Conservation (phyloP, 2,797 vertebrate species). For the Acropternis orthonyx region DNA sequence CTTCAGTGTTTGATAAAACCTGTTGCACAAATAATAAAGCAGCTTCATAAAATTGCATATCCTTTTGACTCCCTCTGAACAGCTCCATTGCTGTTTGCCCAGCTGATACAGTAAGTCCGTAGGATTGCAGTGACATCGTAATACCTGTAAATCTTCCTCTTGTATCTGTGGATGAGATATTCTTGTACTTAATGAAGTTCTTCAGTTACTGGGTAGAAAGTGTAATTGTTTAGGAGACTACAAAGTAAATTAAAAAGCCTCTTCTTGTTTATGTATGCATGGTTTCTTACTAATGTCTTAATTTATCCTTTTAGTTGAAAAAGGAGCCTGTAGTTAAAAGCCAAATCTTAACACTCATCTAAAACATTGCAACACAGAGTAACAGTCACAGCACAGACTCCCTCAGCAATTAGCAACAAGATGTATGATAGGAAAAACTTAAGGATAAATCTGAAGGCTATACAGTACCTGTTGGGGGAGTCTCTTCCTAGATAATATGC, state of each 20-base stretch:
- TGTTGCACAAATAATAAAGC: not conserved
- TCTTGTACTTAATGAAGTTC: not conserved
- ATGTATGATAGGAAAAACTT: not conserved
- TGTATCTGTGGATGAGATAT: not conserved
- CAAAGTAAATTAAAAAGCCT: not conserved
- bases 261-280: fast-evolving
- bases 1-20: not conserved
- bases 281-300: not conserved
- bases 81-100: not conserved
- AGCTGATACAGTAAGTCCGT: not conserved
- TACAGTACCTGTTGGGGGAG: not conserved
- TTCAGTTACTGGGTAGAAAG: not conserved
- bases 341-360: not conserved
- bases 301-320: not conserved
- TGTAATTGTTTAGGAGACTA: not conserved
- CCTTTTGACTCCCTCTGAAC: not conserved
- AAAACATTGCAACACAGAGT: not conserved
- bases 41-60: not conserved
- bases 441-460: not conserved
- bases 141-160: not conserved
- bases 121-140: not conserved
- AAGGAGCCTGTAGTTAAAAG: not conserved
- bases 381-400: fast-evolving
- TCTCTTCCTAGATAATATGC: not conserved
- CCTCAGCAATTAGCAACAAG: not conserved